Evolutionary conservation across 2,113 vertebrate species (phyloP).

Genomic region (Bothrops jararaca): DNA sequence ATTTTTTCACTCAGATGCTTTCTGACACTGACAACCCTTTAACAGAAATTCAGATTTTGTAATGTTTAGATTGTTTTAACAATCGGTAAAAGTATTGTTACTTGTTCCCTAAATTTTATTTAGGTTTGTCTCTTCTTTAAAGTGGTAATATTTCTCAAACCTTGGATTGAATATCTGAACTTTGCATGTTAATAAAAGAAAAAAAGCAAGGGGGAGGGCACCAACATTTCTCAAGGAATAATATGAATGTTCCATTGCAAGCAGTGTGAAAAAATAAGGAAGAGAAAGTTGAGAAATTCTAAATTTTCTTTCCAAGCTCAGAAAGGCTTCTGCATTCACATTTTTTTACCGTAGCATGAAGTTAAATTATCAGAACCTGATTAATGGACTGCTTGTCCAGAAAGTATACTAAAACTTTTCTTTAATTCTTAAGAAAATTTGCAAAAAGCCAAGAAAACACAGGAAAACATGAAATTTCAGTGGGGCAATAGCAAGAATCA

Average conservation of each 20-base stretch:
- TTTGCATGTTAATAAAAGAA: slow-evolving; percentile 11
- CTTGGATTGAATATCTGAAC: neutral
- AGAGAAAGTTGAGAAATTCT: neutral
- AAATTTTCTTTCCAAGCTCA: neutral
- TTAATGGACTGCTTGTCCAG: neutral
- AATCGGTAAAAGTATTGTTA: neutral
- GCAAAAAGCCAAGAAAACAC: neutral
- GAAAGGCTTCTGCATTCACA: neutral
- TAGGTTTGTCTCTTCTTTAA: neutral
- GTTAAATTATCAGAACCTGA: slow-evolving; percentile 7
- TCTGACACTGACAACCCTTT: neutral
- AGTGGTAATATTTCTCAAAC: slow-evolving; percentile 1
- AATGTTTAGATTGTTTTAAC: neutral
- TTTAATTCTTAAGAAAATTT: neutral
- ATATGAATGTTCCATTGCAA: slow-evolving; percentile 4
- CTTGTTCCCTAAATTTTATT: neutral
- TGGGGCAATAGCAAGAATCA: neutral
- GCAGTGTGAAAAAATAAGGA: slow-evolving; percentile 20
- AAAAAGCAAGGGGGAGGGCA: neutral
- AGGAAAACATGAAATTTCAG: neutral
- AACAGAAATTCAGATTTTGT: neutral
- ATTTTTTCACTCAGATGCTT: neutral
- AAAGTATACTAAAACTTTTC: slow-evolving; percentile 1
- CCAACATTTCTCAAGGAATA: neutral
- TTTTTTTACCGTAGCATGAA: neutral